Conservation (phyloP, 1,140 invertebrate genomes). For the Drosophila hydei region DNA sequence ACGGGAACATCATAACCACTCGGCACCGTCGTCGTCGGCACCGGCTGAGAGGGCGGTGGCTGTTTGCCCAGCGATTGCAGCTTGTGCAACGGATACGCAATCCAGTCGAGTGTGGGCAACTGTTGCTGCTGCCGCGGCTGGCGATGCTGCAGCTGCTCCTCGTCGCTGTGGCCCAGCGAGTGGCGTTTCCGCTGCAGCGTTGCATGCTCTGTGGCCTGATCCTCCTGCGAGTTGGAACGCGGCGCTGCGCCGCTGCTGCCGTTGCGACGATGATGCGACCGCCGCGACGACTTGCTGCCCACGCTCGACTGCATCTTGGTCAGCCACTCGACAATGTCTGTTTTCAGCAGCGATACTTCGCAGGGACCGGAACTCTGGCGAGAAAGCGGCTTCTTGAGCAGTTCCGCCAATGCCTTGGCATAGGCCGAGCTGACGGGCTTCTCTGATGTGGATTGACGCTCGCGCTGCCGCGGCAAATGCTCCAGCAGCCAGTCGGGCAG, state of each 20-base stretch:
- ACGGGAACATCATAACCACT: conserved; percentile 69
- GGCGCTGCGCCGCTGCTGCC: conserved; percentile 80
- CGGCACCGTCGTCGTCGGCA: conserved; percentile 46
- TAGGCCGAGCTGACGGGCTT: conserved; percentile 69
- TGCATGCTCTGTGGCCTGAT: conserved; percentile 52
- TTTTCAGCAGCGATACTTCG: conserved; percentile 79
- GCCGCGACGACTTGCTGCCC: conserved; percentile 37
- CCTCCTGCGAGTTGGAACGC: conserved; percentile 80
- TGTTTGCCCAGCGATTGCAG: conserved; percentile 73
- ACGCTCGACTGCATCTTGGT: conserved; percentile 74
- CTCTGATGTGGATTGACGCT: conserved; percentile 46
- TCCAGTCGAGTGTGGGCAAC: conserved; percentile 68
- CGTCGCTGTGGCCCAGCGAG: conserved; percentile 76
- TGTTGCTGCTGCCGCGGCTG: conserved; percentile 55
- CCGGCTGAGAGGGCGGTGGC: conserved; percentile 13
- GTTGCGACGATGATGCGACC: conserved; percentile 75
- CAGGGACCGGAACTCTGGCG: conserved; percentile 78
- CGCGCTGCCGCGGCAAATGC: conserved; percentile 74
- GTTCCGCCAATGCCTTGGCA: conserved; percentile 75
- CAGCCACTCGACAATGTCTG: conserved; percentile 83
- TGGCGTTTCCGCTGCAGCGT: conserved; percentile 72
- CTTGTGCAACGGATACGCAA: conserved; percentile 79
- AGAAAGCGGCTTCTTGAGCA: conserved; percentile 79
- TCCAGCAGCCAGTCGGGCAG: conserved; percentile 81
- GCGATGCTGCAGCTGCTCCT: conserved; percentile 60